Evolutionary conservation across 1,140 invertebrate genomes (phyloP).

Genomic region (Caenorhabditis inopinata): DNA sequence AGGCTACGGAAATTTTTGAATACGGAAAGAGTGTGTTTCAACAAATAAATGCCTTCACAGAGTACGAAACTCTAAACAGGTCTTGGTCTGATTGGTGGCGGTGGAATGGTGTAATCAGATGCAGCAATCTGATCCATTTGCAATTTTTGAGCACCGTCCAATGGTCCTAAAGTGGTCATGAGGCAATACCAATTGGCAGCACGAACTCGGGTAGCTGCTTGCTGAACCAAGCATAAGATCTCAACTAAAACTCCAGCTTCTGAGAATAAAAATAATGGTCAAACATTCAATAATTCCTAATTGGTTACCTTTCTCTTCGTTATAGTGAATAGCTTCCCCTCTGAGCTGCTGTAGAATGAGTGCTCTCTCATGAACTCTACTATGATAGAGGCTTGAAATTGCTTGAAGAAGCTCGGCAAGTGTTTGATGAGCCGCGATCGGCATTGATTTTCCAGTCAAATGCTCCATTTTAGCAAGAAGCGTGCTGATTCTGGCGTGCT

Average conservation of each 20-base stretch:
- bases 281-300: neutral
- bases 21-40: neutral
- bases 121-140: constrained; percentile 52
- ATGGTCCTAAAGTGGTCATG: constrained; percentile 57
- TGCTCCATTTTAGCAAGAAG: constrained; percentile 64
- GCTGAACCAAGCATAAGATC: constrained; percentile 52
- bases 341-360: constrained; percentile 61
- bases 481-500: constrained; percentile 74
- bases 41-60: neutral
- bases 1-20: neutral
- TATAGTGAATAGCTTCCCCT: constrained; percentile 59
- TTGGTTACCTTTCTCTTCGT: constrained; percentile 62
- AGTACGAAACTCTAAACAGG: constrained; percentile 10
- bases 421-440: constrained; percentile 53
- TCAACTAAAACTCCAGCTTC: constrained; percentile 55
- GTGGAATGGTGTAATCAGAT: constrained; percentile 56
- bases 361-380: constrained; percentile 55
- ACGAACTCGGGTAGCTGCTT: constrained; percentile 58
- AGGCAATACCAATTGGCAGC: constrained; percentile 64
- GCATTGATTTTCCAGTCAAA: constrained; percentile 51
- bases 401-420: constrained; percentile 57
- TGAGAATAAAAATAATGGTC: constrained; percentile 48
- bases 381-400: constrained; percentile 58
- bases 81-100: constrained; percentile 62
- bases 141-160: constrained; percentile 49